A percentile compares a stretch with the other conserved stretches of the same genome.
Evolutionary conservation across 2,113 vertebrate genomes (phyloP).

Genomic region (Chloropsis cyanopogon): DNA sequence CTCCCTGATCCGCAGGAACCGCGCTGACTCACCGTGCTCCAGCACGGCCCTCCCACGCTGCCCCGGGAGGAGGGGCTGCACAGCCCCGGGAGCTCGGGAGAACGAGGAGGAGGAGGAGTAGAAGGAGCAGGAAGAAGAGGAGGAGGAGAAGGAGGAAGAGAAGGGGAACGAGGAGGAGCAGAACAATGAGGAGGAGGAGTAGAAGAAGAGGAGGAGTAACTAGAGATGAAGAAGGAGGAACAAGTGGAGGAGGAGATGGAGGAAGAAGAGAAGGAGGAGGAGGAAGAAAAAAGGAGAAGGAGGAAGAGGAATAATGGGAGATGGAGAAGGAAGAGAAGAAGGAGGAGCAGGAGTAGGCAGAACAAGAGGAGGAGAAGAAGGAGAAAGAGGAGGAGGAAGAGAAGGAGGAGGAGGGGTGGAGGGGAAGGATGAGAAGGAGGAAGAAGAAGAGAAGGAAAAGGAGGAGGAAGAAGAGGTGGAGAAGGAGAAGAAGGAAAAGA

Average conservation of each 20-base stretch:
- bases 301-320: not conserved
- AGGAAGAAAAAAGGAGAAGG: not conserved
- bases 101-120: accelerated
- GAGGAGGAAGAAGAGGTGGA: accelerated
- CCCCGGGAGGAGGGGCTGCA: not conserved
- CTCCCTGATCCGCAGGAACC: not conserved
- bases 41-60: not conserved
- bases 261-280: accelerated
- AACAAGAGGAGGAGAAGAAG: not conserved
- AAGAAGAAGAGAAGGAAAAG: not conserved
- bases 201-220: not conserved
- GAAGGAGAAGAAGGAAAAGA: accelerated
- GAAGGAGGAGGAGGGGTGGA: not conserved
- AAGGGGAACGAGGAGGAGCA: not conserved
- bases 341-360: not conserved
- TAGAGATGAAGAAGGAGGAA: not conserved
- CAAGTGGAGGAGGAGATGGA: accelerated
- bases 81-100: too few species aligned
- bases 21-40: not conserved
- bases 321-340: not conserved
- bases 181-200: too few species aligned
- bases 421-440: not conserved
- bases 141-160: not conserved
- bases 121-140: not conserved
- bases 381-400: not conserved